Conservation (phyloP, 2,113 vertebrate genomes). For the Harpagus bidentatus region DNA sequence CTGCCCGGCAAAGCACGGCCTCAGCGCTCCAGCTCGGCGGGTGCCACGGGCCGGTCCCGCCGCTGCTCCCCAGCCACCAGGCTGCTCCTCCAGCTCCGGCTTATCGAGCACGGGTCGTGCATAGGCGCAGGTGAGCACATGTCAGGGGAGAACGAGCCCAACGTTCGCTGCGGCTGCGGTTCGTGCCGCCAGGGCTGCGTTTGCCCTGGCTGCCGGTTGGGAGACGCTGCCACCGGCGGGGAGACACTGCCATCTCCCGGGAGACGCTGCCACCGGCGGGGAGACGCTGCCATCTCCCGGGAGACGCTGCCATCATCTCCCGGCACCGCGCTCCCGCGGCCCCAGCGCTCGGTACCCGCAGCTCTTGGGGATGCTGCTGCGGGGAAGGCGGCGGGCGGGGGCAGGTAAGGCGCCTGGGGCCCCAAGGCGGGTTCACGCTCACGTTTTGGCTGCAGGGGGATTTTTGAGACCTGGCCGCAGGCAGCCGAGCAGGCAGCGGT, state of each 20-base stretch:
- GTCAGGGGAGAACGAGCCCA: rapidly evolving
- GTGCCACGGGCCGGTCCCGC: neutral
- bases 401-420: too few relatives aligned
- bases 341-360: rapidly evolving
- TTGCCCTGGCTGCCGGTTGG: neutral
- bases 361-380: neutral
- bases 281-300: constrained; percentile 27
- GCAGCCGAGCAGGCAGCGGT: neutral
- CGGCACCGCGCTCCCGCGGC: neutral
- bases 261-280: neutral
- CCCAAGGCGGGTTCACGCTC: rapidly evolving
- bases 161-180: rapidly evolving
- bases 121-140: rapidly evolving
- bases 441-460: rapidly evolving
- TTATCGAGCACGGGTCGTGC: neutral
- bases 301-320: neutral
- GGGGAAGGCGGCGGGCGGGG: neutral
- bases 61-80: neutral
- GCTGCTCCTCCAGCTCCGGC: neutral
- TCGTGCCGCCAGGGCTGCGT: rapidly evolving
- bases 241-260: constrained; percentile 65
- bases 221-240: neutral
- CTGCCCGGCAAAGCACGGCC: rapidly evolving
- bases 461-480: neutral
- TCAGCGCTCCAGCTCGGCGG: too few relatives aligned